Conservation (phyloP, 1,140 invertebrate genomes). For the Ceratosolen fusciceps region DNA sequence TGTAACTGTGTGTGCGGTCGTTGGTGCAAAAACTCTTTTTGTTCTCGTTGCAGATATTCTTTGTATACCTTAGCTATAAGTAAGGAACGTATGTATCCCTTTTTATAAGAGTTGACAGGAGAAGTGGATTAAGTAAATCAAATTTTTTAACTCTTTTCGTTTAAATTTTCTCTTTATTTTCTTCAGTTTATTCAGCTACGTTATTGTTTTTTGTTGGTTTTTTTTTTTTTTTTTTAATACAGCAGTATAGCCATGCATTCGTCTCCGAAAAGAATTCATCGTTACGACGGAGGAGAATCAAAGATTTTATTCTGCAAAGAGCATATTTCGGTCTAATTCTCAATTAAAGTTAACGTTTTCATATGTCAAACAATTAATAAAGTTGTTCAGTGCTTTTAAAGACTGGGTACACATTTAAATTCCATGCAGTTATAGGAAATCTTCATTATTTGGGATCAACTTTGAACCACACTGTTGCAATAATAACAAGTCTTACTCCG, state of each 20-base stretch:
- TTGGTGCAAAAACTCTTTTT: conserved; percentile 8
- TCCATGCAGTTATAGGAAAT: conserved; percentile 14
- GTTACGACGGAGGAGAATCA: conserved; percentile 20
- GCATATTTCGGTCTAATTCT: conserved; percentile 23
- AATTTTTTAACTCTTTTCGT: conserved; percentile 36
- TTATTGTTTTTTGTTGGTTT: conserved; percentile 49
- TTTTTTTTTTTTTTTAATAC: conserved; percentile 58
- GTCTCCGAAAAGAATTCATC: conserved; percentile 53
- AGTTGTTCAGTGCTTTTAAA: conserved; percentile 34
- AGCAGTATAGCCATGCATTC: conserved; percentile 62
- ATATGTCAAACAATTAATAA: conserved; percentile 41
- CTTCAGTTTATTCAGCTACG: conserved; percentile 61
- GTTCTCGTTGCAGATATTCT: conserved; percentile 23
- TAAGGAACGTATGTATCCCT: no score
- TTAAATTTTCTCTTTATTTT: conserved; percentile 40
- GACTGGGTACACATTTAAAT: conserved; percentile 28
- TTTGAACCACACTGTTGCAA: conserved; percentile 17
- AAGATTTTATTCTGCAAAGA: conserved; percentile 32
- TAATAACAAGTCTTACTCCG: conserved; percentile 48
- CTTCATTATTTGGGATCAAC: conserved; percentile 5
- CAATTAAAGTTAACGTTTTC: conserved; percentile 24
- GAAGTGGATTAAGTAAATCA: conserved; percentile 32
- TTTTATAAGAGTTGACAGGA: conserved; percentile 18
- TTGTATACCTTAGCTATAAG: conserved; percentile 3
- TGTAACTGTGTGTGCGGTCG: conserved; percentile 64